These are phyloP conservation scores for Eolophus roseicapilla DNA, from an alignment of 2,113 vertebrate genomes.

Conservation along the genomic window DNA sequence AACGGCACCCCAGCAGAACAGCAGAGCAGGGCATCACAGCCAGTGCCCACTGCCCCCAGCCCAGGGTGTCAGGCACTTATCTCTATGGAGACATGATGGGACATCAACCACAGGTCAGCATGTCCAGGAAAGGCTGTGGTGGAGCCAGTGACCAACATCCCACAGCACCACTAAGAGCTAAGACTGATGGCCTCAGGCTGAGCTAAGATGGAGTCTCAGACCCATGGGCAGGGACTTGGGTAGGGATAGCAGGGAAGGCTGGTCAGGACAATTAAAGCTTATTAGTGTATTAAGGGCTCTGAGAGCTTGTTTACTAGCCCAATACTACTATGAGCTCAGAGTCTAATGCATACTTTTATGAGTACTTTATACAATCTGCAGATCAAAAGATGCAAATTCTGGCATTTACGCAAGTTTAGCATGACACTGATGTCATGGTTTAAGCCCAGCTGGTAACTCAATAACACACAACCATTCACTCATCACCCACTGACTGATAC, in stretches of 20 bases:
- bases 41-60: not conserved
- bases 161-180: rapidly evolving
- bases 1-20: rapidly evolving
- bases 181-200: not conserved
- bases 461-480: not conserved
- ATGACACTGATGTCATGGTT: not conserved
- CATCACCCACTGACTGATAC: not conserved
- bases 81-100: rapidly evolving
- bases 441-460: not conserved
- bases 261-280: not conserved
- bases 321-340: not conserved
- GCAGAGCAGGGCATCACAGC: not conserved
- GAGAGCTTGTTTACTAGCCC: not conserved
- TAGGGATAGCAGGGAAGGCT: not conserved
- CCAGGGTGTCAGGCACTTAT: not conserved
- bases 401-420: not conserved
- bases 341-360: not conserved
- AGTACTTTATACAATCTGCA: not conserved
- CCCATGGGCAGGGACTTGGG: too few species aligned
- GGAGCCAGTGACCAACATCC: not conserved
- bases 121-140: rapidly evolving
- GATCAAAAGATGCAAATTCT: not conserved
- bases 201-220: not conserved
- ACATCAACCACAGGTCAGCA: not conserved
- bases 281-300: not conserved